Conservation (phyloP, 2,113 vertebrate species). For the Heterotis niloticus region DNA sequence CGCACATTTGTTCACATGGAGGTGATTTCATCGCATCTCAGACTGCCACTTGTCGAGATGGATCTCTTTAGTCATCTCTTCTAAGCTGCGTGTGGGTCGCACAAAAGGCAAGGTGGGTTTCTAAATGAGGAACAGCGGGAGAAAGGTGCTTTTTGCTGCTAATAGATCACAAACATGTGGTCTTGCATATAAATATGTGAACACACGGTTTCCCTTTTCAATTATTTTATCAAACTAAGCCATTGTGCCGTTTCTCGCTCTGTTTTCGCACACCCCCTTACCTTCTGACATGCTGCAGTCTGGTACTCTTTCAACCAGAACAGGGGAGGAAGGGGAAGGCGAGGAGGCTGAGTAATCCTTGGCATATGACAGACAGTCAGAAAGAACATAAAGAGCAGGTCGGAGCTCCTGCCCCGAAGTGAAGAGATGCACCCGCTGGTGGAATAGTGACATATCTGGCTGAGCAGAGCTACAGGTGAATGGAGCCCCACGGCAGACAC, state of each 20-base stretch:
- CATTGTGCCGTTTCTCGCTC: background rate
- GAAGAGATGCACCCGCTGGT: background rate
- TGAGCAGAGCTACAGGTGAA: background rate
- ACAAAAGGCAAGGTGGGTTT: background rate
- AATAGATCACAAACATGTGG: background rate
- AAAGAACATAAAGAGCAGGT: background rate
- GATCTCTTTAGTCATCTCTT: background rate
- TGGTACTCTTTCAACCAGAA: background rate
- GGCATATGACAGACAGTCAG: background rate
- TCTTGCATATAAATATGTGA: too few species aligned
- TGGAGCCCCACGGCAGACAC: background rate
- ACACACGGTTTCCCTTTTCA: background rate
- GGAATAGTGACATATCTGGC: background rate
- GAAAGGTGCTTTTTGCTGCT: background rate
- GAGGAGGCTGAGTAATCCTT: background rate
- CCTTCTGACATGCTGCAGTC: background rate
- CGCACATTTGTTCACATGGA: background rate
- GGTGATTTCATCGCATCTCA: background rate
- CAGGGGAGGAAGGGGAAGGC: background rate
- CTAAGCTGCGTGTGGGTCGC: background rate
- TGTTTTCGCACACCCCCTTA: background rate
- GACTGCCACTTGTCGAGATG: background rate
- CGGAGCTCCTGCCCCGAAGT: background rate
- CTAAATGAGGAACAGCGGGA: background rate
- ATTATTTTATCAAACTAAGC: background rate